Evolutionary conservation across 2,113 vertebrate genomes (phyloP).

Genomic region (Thunnus maccoyii): DNA sequence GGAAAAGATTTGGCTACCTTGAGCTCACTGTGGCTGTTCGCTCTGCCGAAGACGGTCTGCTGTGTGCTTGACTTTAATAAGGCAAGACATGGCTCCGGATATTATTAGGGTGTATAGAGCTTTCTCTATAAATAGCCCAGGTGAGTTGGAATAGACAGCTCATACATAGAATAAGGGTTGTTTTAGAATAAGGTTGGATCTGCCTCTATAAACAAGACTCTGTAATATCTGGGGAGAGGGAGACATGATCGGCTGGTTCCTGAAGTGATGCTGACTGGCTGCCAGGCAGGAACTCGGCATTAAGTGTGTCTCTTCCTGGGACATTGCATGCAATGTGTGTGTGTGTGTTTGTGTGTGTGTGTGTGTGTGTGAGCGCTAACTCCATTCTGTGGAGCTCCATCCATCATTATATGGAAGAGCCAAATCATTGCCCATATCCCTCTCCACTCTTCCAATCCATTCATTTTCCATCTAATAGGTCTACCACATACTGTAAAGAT

Average conservation of each 20-base stretch:
- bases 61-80: constrained; percentile 52
- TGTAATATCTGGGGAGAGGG: constrained; percentile 12
- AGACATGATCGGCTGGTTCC: neutral
- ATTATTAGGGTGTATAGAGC: constrained; percentile 43
- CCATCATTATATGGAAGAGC: constrained; percentile 55
- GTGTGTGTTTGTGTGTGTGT: constrained; percentile 22
- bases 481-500: constrained; percentile 49
- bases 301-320: constrained; percentile 33
- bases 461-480: constrained; percentile 54
- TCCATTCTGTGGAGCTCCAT: constrained; percentile 43
- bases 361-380: constrained; percentile 7
- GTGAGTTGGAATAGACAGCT: constrained; percentile 41
- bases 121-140: constrained; percentile 54
- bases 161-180: constrained; percentile 9
- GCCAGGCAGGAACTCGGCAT: constrained; percentile 47
- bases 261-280: constrained; percentile 17
- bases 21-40: constrained; percentile 8
- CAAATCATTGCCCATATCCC: constrained; percentile 63
- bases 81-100: constrained; percentile 41
- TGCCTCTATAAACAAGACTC: neutral
- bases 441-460: constrained; percentile 45
- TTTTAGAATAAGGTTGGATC: constrained; percentile 5
- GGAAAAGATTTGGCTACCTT: neutral
- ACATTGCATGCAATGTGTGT: neutral
- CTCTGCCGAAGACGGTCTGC: constrained; percentile 38